Evolutionary conservation across 2,797 vertebrate species (phyloP), one percentile per base, ranked within the genome.

Genomic region (Halcyon chelicuti): DNA sequence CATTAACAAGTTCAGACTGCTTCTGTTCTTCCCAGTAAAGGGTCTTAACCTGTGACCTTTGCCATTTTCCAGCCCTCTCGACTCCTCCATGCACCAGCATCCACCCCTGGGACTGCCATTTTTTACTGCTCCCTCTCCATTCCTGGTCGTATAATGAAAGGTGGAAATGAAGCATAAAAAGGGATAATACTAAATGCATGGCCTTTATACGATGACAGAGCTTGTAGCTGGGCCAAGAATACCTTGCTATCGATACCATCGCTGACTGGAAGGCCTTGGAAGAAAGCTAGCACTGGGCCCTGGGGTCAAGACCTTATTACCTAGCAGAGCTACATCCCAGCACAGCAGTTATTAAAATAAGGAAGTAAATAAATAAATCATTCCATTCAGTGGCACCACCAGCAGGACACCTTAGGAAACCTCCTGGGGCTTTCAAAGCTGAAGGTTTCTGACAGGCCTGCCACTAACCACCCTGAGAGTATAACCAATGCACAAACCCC

Each of bases 11-110:
- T 96, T 94, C 96, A 88, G 94, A 96, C 93, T 78, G 91, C 94
- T 96, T 90, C 97, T 98, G 96, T 97, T 96, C 95, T 92, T 96
- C 94, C 96, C 84, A 71, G 80, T 26, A 61, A 93, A 95, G 97
- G 97, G 96, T 97, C 90, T 86, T 96, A 98, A 97, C 98, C 98
- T 94, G 47, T 97, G 93, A 98, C 96, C 98, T 94, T 70, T 97
- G 94, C 95, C 96, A 94, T 92, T 82, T 77, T 44, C 89, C 46
- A 96, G 93, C 96, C 95, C 94, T 92, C 89, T 79, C 84, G 93
- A 95, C 94, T 91, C 94, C 77, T 85, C 83, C 46, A 19, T 28
- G 63, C 94, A 94, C 92, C 96, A 91, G 16, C 77, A 80, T 10
- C 86, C 40, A 68, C 86, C 95, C 95, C 95, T 52, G 78, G 94